These are phyloP conservation scores for Stigmatopora argus DNA, from an alignment of 2,113 vertebrate species.

Conservation along the genomic window DNA sequence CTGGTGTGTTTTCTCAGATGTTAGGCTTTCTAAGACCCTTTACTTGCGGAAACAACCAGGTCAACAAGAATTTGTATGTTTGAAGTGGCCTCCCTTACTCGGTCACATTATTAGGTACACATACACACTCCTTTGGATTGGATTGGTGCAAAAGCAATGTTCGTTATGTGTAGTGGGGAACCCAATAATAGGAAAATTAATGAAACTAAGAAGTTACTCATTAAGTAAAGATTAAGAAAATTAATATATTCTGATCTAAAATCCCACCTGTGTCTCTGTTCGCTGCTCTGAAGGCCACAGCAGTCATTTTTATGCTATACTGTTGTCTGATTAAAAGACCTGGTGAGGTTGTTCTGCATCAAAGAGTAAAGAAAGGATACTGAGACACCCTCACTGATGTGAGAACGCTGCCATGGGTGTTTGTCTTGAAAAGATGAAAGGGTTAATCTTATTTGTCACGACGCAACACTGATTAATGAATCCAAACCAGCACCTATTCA, in stretches of 20 bases:
- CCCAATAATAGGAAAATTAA: no score
- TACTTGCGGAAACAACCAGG: slow-evolving; percentile 27
- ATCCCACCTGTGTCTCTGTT: slow-evolving; percentile 7
- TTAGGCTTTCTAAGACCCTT: slow-evolving; percentile 41
- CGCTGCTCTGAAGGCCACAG: slow-evolving; percentile 12
- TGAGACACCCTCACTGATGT: slow-evolving; percentile 26
- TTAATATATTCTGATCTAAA: background rate
- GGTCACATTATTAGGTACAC: background rate
- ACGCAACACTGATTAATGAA: slow-evolving; percentile 52
- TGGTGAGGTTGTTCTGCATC: slow-evolving; percentile 40
- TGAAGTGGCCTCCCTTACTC: background rate
- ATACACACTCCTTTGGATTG: background rate
- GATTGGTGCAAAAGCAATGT: background rate
- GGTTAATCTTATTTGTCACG: slow-evolving; percentile 55
- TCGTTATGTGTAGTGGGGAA: no score
- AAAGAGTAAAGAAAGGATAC: slow-evolving; percentile 43
- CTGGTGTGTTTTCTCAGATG: slow-evolving; percentile 55
- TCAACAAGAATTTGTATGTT: slow-evolving; percentile 11
- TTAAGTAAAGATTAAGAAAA: background rate
- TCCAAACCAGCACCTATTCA: slow-evolving; percentile 12
- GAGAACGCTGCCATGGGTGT: slow-evolving; percentile 37
- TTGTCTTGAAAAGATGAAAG: slow-evolving; percentile 47
- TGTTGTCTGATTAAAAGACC: slow-evolving; percentile 44
- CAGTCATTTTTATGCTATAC: slow-evolving; percentile 27
- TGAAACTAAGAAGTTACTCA: background rate